Evolutionary conservation across 1,140 invertebrate genomes (phyloP), one percentile per base, ranked within the genome.

Genomic region (Drosophila prosaltans): DNA sequence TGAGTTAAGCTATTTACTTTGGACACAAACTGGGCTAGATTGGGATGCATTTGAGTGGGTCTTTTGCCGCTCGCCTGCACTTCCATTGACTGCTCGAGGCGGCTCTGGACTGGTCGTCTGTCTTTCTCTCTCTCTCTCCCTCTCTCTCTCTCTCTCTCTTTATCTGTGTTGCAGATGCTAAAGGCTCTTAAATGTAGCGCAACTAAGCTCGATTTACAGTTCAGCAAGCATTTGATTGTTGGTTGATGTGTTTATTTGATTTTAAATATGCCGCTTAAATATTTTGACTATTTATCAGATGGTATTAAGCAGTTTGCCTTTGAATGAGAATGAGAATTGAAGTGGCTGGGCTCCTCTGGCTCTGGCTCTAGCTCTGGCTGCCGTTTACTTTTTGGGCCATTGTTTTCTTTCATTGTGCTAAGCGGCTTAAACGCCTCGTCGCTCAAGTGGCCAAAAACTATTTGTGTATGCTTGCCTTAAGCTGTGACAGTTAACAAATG

Each of bases 251-350:
- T 86, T 86, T 86, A 86, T 86, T 86, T 86, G 83, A 86, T 88
- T 86, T 86, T 86, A 86, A 86, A 86, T 86, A 89, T 86, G 78
- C 84, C 83, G 81, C 84, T 86, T 80, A 86, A 86, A 88, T 86
- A 86, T 83, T 89, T 79, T 76, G 82, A 78, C 76, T 77, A 82
- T 86, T 80, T 78, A 86, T 86, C 76, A 88, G 57, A 67, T 70
- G 66, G 81, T 81, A 69, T 80, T 79, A 80, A 69, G 55, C 59
- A 48, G 61, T 55, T 59, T 57, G 58, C 43, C 32, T 62, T 59
- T 60, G 26, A 39, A 24, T 8, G 43, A 36, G 45, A 51, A n/a
- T 61, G 30, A 36, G 36, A 65, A 59, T 39, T 85, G 45, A 77
- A 83, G 81, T 80, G 81, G 78, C 70, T 67, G 65, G 55, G 28